Evolutionary conservation across 64 coral and sea anemone genomes (phyloP), one percentile per base, ranked within the genome.

Genomic region (Cladopsammia gracilis): DNA sequence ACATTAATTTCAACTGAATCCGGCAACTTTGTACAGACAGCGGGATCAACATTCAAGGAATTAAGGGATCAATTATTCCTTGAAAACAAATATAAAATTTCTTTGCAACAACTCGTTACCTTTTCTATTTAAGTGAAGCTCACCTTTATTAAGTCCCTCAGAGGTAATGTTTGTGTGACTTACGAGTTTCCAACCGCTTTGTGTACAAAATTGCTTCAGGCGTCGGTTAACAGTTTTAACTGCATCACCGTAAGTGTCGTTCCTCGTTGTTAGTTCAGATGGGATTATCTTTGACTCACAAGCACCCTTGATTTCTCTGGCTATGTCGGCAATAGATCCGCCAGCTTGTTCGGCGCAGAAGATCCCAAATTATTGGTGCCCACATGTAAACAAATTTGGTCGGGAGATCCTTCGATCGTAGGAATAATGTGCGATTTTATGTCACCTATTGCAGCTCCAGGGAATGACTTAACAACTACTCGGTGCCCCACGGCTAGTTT

Each of bases 21-120:
- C 20, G 34, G 34, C 34, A 34, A 34, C 34, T 34, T 34, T 34
- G 34, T 34, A 34, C 0, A 34, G 34, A 34, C 34, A 34, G 34
- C 34, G 34, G 34, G 34, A 34, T 34, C 34, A 2, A 34, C 34
- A 34, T 34, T 34, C 34, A 34, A 34, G 34, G 34, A 34, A 34
- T 34, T 34, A 34, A 34, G 34, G 34, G 34, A 34, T 34, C 34
- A 34, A 34, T 72, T 59, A 75, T 23, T 88, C 10, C 70, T 70
- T 54, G 75, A 58, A 42, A 58, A 80, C n/a, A 80, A 16, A 16
- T 88, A 25, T 43, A 44, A 76, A 75, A 62, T 89, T 76, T 19
- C 56, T 89, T 53, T 71, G 70, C 34, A 88, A 88, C 6, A 75
- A 25, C 49, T 90, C 61, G 62, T 90, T 78, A 71, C 87, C 87